Percentiles rank a stretch among this genome's conserved stretches.
phyloP scores from a whole-genome alignment of 2,888 invertebrate species.

The Rhodophaea formosa region DNA sequence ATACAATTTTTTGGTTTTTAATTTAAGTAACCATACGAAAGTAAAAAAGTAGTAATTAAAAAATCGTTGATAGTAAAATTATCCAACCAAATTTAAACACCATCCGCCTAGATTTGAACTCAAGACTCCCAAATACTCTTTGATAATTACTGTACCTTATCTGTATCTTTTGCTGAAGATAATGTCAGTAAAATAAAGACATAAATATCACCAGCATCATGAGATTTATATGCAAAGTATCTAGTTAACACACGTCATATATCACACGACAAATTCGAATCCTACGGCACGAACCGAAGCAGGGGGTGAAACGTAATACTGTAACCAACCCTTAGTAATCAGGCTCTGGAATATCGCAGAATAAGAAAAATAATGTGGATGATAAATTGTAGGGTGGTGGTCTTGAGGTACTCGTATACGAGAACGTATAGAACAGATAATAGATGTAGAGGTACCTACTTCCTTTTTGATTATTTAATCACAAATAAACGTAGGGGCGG shows the following conservation, averaged over 20 bases:
- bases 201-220: not conserved
- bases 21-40: too few relatives aligned
- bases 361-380: constrained; percentile 10
- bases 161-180: too few relatives aligned
- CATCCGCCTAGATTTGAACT: too few relatives aligned
- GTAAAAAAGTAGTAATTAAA: too few relatives aligned
- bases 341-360: constrained; percentile 32
- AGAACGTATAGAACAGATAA: not conserved
- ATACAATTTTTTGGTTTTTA: too few relatives aligned
- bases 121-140: too few relatives aligned
- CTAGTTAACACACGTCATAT: constrained; percentile 5
- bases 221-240: not conserved
- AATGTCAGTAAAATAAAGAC: too few relatives aligned
- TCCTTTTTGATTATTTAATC: not conserved
- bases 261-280: constrained; percentile 24
- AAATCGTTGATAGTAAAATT: too few relatives aligned
- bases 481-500: too few relatives aligned
- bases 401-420: not conserved
- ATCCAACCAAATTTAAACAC: too few relatives aligned
- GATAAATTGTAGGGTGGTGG: constrained; percentile 1
- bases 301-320: constrained; percentile 39
- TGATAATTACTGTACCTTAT: too few relatives aligned
- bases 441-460: not conserved
- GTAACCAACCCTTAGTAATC: constrained; percentile 43
- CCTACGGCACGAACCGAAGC: constrained; percentile 19